phyloP scores from a whole-genome alignment of 2,113 vertebrate species.

The Lophius piscatorius region DNA sequence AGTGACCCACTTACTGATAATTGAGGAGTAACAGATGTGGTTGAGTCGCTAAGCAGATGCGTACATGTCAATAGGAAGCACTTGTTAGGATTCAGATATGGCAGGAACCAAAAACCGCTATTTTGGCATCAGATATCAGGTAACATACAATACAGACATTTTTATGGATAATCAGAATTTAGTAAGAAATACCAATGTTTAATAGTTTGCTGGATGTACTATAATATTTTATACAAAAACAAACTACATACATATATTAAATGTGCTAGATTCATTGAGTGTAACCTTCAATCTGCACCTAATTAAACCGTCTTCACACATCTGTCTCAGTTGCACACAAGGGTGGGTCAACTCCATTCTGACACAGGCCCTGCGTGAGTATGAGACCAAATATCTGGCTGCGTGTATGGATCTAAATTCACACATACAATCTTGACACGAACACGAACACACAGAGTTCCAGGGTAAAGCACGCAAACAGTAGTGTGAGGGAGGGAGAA shows the following conservation, averaged over 20 bases:
- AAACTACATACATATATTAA: no score
- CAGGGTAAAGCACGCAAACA: slow-evolving; percentile 18
- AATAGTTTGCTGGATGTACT: no score
- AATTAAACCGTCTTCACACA: slow-evolving; percentile 34
- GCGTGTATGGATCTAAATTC: slow-evolving; percentile 5
- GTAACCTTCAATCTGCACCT: not conserved
- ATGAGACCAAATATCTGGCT: slow-evolving; percentile 21
- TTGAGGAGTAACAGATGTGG: not conserved
- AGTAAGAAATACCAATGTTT: no score
- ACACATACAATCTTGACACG: not conserved
- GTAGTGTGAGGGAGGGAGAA: slow-evolving; percentile 11
- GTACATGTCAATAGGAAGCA: not conserved
- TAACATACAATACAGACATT: no score
- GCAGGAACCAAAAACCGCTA: no score
- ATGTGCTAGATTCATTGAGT: not conserved
- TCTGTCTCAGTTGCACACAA: slow-evolving; percentile 9
- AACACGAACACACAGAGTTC: slow-evolving; percentile 5
- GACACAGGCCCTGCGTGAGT: no score
- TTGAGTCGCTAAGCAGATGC: not conserved
- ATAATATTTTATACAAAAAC: no score
- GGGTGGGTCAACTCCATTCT: slow-evolving; percentile 4
- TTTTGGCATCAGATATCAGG: no score
- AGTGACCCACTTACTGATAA: not conserved
- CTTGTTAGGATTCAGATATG: not conserved
- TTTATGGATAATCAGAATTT: no score